Percentiles rank a stretch among this genome's conserved stretches.
phyloP scores from a whole-genome alignment of 92 coral and sea anemone species.

The Epizoanthus ramosus region DNA sequence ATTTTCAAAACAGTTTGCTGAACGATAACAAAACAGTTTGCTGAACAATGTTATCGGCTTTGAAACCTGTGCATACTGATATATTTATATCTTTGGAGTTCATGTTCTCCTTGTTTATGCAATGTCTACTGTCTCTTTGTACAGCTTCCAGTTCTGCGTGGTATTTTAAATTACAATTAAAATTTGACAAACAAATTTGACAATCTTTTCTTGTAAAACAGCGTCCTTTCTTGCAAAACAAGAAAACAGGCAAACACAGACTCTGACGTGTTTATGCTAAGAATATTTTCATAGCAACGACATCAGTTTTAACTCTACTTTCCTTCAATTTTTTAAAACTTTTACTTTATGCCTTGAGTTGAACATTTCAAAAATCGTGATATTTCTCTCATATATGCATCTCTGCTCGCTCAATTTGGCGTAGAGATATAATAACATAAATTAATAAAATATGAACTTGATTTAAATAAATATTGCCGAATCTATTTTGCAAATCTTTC shows the following conservation, averaged over 20 bases:
- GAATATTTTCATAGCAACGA: not conserved
- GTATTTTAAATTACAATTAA: not conserved
- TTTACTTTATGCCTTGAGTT: not conserved
- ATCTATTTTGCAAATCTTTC: not conserved
- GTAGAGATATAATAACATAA: not conserved
- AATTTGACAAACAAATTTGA: not conserved
- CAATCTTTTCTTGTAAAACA: not conserved
- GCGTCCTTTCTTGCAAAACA: not conserved
- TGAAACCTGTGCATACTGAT: not conserved
- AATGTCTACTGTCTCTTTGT: not conserved
- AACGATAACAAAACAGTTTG: not conserved
- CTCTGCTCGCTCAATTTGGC: not conserved
- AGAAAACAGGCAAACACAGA: not conserved
- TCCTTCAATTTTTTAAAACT: not conserved
- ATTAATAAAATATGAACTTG: not conserved
- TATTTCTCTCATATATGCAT: not conserved
- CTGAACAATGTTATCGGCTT: not conserved
- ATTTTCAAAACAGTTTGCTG: conserved; percentile 4
- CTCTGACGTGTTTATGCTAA: not conserved
- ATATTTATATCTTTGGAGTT: not conserved
- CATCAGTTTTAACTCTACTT: not conserved
- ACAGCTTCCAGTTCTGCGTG: not conserved
- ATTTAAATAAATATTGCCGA: not conserved
- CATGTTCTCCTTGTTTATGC: not conserved
- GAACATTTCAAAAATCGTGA: not conserved